phyloP scores from a whole-genome alignment of 2,888 invertebrate species.

The Philopedon plagiatum region DNA sequence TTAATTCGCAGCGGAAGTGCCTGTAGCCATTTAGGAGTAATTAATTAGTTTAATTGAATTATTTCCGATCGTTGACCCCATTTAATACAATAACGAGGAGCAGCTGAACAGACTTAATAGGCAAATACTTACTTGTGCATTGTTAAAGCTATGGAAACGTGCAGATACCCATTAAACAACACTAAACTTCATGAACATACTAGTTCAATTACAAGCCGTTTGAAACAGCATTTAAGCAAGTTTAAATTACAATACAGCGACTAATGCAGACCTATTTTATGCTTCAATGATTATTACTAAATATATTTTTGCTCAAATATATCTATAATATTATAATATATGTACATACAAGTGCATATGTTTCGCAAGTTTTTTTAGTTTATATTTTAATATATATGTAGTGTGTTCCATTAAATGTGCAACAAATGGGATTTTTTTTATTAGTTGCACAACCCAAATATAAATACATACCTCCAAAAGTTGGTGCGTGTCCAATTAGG shows the following conservation, averaged over 20 bases:
- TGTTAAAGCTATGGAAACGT: constrained; percentile 10
- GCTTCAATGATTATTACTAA: background rate
- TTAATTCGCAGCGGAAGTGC: background rate
- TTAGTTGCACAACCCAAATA: too few species aligned
- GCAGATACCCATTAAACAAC: constrained; percentile 10
- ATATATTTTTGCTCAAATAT: too few species aligned
- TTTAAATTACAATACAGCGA: background rate
- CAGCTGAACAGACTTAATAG: constrained; percentile 44
- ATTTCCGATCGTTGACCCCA: constrained; percentile 58
- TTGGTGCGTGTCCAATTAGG: too few species aligned
- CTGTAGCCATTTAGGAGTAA: constrained; percentile 46
- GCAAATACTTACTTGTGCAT: constrained; percentile 24
- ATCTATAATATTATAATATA: too few species aligned
- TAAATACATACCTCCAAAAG: too few species aligned
- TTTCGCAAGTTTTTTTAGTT: too few species aligned
- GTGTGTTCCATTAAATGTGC: too few species aligned
- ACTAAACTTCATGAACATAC: constrained; percentile 7
- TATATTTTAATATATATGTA: too few species aligned
- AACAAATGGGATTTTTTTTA: too few species aligned
- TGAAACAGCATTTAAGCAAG: background rate
- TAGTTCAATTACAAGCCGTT: constrained; percentile 9
- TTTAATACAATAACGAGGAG: constrained; percentile 46
- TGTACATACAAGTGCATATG: too few species aligned
- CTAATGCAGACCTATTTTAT: background rate
- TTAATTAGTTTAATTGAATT: constrained; percentile 60